phyloP scores from a whole-genome alignment of 2,797 vertebrate genomes.

The Siniperca scherzeri region DNA sequence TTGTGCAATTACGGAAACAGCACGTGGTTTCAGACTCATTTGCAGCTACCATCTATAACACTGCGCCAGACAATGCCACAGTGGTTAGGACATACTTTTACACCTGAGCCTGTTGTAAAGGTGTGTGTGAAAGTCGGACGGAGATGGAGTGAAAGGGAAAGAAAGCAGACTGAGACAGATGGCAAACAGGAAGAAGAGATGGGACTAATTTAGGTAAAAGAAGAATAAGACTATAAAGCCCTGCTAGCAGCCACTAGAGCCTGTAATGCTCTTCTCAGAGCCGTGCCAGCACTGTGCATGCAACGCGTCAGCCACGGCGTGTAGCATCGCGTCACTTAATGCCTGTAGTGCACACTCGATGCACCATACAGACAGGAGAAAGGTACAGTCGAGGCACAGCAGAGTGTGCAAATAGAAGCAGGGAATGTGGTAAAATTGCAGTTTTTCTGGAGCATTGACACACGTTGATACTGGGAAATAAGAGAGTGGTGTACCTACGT shows the following conservation, averaged over 20 bases:
- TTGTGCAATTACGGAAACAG: constrained; percentile 14
- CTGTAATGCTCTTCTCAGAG: too few species aligned
- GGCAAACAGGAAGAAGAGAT: background rate
- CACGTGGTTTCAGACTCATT: constrained; percentile 18
- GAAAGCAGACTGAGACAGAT: background rate
- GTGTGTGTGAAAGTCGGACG: background rate
- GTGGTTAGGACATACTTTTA: background rate
- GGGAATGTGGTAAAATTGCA: background rate
- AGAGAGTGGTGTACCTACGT: too few species aligned
- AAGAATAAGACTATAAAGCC: background rate
- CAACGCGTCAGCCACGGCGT: too few species aligned
- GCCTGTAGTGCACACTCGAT: background rate
- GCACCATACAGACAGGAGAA: background rate
- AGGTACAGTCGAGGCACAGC: background rate
- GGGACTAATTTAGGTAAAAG: background rate
- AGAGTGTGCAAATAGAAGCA: background rate
- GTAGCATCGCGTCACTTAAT: background rate
- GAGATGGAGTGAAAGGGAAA: background rate
- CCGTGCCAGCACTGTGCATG: background rate
- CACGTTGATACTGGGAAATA: background rate
- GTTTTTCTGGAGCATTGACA: background rate
- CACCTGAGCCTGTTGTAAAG: constrained; percentile 10
- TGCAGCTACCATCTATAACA: background rate
- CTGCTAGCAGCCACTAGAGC: background rate
- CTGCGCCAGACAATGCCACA: background rate